Conservation (phyloP, 2,113 vertebrate species). For the Perognathus longimembris region DNA sequence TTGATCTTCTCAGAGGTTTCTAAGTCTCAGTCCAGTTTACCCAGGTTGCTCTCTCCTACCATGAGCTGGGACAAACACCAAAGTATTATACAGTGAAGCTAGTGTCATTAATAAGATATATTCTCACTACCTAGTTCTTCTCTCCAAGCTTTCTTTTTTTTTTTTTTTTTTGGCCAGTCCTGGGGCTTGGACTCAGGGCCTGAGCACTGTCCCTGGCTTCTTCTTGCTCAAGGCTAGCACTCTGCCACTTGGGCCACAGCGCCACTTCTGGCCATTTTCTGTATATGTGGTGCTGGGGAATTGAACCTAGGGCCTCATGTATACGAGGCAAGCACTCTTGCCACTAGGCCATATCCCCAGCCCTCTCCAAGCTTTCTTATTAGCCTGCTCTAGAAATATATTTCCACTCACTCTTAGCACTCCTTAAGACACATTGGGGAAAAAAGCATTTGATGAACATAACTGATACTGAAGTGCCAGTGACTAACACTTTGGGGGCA, state of each 20-base stretch:
- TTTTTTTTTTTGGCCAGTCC: too few relatives aligned
- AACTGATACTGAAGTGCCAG: not conserved
- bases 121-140: not conserved
- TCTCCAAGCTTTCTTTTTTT: not conserved
- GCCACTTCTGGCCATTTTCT: too few relatives aligned
- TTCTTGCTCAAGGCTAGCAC: too few relatives aligned
- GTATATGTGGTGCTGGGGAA: too few relatives aligned
- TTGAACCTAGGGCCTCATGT: too few relatives aligned
- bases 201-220: too few relatives aligned
- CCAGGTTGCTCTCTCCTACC: not conserved
- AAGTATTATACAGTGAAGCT: not conserved
- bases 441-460: constrained; percentile 38
- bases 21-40: not conserved
- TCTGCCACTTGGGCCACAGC: too few relatives aligned
- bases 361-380: not conserved
- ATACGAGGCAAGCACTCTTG: too few relatives aligned
- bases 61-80: not conserved
- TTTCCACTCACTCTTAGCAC: not conserved
- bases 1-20: not conserved
- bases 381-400: not conserved
- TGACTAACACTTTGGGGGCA: not conserved
- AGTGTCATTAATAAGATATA: not conserved
- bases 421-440: not conserved
- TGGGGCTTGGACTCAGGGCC: too few relatives aligned
- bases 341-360: too few relatives aligned